phyloP scores from a whole-genome alignment of 2,888 invertebrate species.

The Calliscelio sp. region DNA sequence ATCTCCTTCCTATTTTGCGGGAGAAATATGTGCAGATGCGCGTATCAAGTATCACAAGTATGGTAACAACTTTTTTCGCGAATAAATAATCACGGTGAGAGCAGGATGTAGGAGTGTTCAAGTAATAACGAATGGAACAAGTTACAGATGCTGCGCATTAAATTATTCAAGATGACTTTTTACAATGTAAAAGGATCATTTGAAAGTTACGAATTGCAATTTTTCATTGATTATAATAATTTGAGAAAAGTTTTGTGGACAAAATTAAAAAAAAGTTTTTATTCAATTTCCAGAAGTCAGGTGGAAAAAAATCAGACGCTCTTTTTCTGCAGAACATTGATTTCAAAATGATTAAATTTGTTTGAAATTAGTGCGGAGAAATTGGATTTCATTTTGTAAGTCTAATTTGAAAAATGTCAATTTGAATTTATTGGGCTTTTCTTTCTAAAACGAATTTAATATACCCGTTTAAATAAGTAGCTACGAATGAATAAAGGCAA shows the following conservation, averaged over 20 bases:
- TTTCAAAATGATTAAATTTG: too few relatives aligned
- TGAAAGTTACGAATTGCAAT: slow-evolving; percentile 7
- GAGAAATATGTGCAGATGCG: slow-evolving; percentile 2
- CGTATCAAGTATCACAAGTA: slow-evolving; percentile 22
- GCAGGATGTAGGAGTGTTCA: not conserved
- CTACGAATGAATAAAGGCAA: too few relatives aligned
- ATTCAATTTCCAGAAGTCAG: not conserved
- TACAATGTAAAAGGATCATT: slow-evolving; percentile 2
- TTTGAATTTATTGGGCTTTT: too few relatives aligned
- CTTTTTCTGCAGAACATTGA: too few relatives aligned
- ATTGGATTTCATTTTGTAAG: too few relatives aligned
- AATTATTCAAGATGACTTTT: slow-evolving; percentile 23
- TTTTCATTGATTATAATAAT: not conserved
- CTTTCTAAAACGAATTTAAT: too few relatives aligned
- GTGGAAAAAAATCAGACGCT: too few relatives aligned
- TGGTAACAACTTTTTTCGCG: slow-evolving; percentile 30
- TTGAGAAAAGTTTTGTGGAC: not conserved
- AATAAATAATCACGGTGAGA: slow-evolving; percentile 21
- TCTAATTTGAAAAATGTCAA: too few relatives aligned
- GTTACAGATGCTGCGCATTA: slow-evolving; percentile 16
- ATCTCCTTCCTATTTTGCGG: slow-evolving; percentile 6
- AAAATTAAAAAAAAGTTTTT: slow-evolving; percentile 10
- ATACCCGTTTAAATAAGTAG: too few relatives aligned
- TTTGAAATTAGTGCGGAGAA: too few relatives aligned
- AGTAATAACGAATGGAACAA: slow-evolving; percentile 2